phyloP scores from a whole-genome alignment of 2,113 vertebrate genomes.

The Anguilla rostrata region DNA sequence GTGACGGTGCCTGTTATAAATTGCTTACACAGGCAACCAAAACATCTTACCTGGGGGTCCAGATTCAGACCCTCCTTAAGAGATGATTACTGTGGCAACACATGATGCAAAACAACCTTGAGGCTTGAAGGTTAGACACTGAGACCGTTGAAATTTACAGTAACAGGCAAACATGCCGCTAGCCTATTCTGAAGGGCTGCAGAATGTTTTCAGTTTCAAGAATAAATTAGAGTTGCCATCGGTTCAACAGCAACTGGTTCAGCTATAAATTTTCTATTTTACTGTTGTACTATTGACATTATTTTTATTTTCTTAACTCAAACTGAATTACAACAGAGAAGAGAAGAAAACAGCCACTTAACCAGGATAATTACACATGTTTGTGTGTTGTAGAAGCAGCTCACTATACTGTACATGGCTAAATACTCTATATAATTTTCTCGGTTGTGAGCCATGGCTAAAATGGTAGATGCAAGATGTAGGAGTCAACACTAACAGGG shows the following conservation, averaged over 20 bases:
- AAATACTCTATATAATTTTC: neutral
- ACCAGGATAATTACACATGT: neutral
- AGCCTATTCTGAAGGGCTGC: neutral
- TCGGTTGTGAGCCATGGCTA: neutral
- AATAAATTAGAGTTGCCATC: neutral
- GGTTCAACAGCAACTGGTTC: neutral
- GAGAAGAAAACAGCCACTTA: neutral
- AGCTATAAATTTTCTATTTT: neutral
- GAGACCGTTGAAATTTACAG: neutral
- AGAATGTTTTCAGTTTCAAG: neutral
- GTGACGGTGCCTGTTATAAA: neutral
- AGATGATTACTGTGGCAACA: neutral
- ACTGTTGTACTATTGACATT: too few species aligned
- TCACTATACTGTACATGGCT: neutral
- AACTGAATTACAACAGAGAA: neutral
- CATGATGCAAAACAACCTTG: conserved; percentile 3
- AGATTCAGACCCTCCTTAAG: neutral
- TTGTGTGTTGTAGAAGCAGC: neutral
- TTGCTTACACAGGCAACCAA: conserved; percentile 10
- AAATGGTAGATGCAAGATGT: neutral
- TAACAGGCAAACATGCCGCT: neutral
- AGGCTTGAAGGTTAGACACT: conserved; percentile 1
- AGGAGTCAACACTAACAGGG: neutral
- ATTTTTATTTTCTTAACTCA: neutral
- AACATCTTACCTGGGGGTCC: neutral